Evolutionary conservation across 2,888 invertebrate species (phyloP).

Genomic region (Aspidiotus destructor): DNA sequence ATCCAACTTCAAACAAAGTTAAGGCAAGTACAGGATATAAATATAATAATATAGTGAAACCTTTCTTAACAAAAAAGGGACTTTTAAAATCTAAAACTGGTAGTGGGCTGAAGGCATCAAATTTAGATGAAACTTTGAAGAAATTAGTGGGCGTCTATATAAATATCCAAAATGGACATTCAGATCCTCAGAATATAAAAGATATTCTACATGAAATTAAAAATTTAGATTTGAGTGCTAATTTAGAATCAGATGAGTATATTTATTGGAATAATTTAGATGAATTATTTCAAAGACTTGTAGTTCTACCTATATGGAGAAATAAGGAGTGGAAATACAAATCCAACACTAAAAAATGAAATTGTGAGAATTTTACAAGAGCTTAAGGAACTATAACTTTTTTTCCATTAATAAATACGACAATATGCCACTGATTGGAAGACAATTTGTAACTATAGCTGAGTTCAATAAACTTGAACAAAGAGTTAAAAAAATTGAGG

Average conservation of each 20-base stretch:
- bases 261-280: constrained; percentile 18
- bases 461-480: constrained; percentile 16
- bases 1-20: constrained; percentile 4
- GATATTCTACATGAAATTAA: constrained; percentile 10
- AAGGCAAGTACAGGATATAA: constrained; percentile 2
- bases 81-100: constrained; percentile 10
- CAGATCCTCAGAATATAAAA: constrained; percentile 7
- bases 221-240: constrained; percentile 13
- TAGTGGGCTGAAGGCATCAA: constrained; percentile 7
- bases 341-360: constrained; percentile 10
- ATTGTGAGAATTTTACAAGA: constrained; percentile 17
- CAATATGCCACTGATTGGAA: constrained; percentile 11
- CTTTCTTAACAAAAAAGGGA: constrained; percentile 8
- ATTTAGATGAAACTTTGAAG: constrained; percentile 4
- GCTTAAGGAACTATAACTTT: constrained; percentile 12
- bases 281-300: constrained; percentile 16
- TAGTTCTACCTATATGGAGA: constrained; percentile 10
- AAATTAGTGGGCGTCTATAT: constrained; percentile 9
- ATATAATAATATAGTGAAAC: constrained; percentile 12
- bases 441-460: constrained; percentile 11
- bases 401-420: constrained; percentile 2
- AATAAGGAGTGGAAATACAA: constrained; percentile 12
- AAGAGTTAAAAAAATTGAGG: constrained; percentile 17
- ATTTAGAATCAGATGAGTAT: constrained; percentile 8
- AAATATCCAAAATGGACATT: constrained; percentile 13